Evolutionary conservation across 2,113 vertebrate genomes (phyloP).

Genomic region (Crocuta crocuta): DNA sequence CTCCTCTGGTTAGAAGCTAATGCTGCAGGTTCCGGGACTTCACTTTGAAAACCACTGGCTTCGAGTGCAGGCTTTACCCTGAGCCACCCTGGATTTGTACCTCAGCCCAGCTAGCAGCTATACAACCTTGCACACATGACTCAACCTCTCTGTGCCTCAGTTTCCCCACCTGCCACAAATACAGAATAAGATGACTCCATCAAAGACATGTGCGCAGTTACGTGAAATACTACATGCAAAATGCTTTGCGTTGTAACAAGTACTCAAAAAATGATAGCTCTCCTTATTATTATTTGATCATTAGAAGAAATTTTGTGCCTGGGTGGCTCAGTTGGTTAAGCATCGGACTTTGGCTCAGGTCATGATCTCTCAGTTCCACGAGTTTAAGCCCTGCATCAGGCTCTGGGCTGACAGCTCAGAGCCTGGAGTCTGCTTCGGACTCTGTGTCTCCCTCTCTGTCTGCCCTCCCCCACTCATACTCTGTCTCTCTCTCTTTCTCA

Average conservation of each 20-base stretch:
- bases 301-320: background rate
- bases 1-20: too few relatives aligned
- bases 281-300: background rate
- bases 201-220: rapidly evolving
- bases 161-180: background rate
- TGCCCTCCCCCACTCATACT: too few relatives aligned
- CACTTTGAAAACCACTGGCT: background rate
- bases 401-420: too few relatives aligned
- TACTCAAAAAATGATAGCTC: background rate
- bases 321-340: too few relatives aligned
- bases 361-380: too few relatives aligned
- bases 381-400: too few relatives aligned
- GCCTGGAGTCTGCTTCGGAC: too few relatives aligned
- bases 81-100: background rate
- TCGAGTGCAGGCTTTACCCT: background rate
- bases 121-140: background rate
- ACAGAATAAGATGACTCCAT: too few relatives aligned
- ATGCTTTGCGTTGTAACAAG: background rate
- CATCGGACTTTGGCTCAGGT: too few relatives aligned
- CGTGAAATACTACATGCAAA: background rate
- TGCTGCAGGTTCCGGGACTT: background rate
- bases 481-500: too few relatives aligned
- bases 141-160: background rate
- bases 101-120: background rate
- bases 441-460: too few relatives aligned